These are phyloP conservation scores for Amphipoea lucens DNA, from an alignment of 2,888 invertebrate species.

Conservation along the genomic window DNA sequence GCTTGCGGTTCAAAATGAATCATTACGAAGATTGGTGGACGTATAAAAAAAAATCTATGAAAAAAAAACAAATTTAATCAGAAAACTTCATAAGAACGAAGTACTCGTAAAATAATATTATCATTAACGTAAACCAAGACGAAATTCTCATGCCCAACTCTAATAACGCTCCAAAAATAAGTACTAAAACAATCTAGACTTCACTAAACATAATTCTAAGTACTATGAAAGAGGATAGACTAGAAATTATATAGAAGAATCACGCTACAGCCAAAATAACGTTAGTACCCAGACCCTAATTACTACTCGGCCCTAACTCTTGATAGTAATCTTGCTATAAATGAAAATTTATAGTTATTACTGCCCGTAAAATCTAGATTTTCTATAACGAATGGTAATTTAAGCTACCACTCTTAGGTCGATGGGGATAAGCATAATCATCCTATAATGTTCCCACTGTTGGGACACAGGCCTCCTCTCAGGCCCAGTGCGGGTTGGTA, in stretches of 20 bases:
- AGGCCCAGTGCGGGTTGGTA: too few relatives aligned
- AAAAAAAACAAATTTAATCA: not conserved
- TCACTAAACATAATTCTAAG: constrained; percentile 19
- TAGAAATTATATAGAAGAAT: constrained; percentile 19
- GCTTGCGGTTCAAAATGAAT: not conserved
- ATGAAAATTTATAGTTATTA: constrained; percentile 1
- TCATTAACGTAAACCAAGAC: constrained; percentile 1
- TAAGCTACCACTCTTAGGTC: not conserved
- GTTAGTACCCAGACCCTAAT: constrained; percentile 1
- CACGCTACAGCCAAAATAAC: constrained; percentile 36
- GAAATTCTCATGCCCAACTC: constrained; percentile 39
- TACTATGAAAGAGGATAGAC: constrained; percentile 18
- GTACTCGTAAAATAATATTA: not conserved
- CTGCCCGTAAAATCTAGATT: not conserved
- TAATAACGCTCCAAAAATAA: constrained; percentile 30
- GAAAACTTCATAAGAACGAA: not conserved
- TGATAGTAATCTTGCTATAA: constrained; percentile 24
- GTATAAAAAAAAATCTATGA: too few relatives aligned
- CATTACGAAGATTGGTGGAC: not conserved
- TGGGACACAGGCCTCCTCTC: too few relatives aligned
- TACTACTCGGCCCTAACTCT: not conserved
- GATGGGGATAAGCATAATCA: not conserved
- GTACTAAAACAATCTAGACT: constrained; percentile 15
- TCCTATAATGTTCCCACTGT: too few relatives aligned
- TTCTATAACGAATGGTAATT: not conserved